Evolutionary conservation across 2,888 invertebrate species (phyloP), one percentile per base, ranked within the genome.

Genomic region (Amphipyra berbera): DNA sequence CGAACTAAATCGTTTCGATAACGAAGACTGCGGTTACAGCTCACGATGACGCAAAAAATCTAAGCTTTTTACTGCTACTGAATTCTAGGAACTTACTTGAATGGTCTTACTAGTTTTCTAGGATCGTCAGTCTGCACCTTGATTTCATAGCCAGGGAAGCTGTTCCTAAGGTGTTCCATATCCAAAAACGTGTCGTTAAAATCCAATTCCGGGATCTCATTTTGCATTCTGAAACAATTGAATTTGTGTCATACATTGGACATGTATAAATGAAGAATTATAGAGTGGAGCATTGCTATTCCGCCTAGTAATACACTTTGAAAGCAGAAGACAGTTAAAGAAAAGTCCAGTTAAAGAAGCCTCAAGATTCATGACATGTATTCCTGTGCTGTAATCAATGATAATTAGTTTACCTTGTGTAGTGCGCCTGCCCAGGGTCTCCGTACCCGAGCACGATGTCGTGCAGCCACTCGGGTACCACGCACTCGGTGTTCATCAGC

Each of bases 171-270:
- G 89, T 99, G 99, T 58, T 98, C 97, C 88, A 97, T 97, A 77
- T 98, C 97, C 70, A 99, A 95, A 86, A 99, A 99, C 0, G 99
- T 99, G 86, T 99, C 99, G 88, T 99, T 99, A 91, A 99, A 99
- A 90, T 99, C 98, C 90, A 99, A 95, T 0, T 96, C 96, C 0
- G 97, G 91, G 57, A 98, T 97, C 87, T 98, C 97, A 89, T 98
- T 98, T 0, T 97, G 96, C 98, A 99, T 98, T 88, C 98, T 98
- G 61, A 40, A 65, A 38, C n/a, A 63, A 47, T 44, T n/a, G 6
- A 42, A 21, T 21, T 21, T 21, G 21, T 21, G 21, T 21, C 21
- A 21, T n/a, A n/a, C n/a, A n/a, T n/a, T n/a, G n/a, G n/a, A n/a
- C 21, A 21, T 21, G 21, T 21, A 21, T 2, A 21, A 21, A 21